Evolutionary conservation across 92 coral and sea anemone genomes (phyloP).

Genomic region (Chrysogorgia sp.): DNA sequence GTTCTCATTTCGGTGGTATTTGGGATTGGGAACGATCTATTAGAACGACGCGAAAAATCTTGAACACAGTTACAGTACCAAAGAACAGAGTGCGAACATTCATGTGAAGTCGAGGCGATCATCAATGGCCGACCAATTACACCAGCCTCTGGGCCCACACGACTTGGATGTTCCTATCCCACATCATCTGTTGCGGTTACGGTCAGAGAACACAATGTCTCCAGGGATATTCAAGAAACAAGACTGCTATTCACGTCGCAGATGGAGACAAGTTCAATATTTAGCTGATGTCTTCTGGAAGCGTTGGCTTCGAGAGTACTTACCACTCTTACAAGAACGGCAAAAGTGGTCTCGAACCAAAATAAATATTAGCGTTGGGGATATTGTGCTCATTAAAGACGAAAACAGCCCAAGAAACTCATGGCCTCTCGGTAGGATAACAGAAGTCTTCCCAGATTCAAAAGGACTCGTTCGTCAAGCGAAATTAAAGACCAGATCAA

Average conservation of each 20-base stretch:
- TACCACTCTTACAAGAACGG: constrained; percentile 4
- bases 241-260: not conserved
- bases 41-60: not conserved
- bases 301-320: not conserved
- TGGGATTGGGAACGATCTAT: constrained; percentile 26
- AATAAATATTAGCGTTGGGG: constrained; percentile 14
- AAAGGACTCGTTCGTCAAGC: not conserved
- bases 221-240: not conserved
- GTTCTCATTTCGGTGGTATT: constrained; percentile 1
- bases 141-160: not conserved
- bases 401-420: constrained; percentile 1
- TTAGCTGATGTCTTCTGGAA: constrained; percentile 1
- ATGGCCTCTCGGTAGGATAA: constrained; percentile 22
- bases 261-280: constrained; percentile 14
- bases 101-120: not conserved
- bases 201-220: not conserved
- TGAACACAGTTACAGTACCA: not conserved
- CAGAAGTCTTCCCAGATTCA: constrained; percentile 4
- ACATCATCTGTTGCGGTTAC: not conserved
- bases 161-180: not conserved
- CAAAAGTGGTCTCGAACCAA: not conserved
- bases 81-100: not conserved
- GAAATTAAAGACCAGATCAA: no score
- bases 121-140: not conserved
- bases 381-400: constrained; percentile 14